phyloP scores from a whole-genome alignment of 2,888 invertebrate genomes.

The Herminia tarsipennalis region DNA sequence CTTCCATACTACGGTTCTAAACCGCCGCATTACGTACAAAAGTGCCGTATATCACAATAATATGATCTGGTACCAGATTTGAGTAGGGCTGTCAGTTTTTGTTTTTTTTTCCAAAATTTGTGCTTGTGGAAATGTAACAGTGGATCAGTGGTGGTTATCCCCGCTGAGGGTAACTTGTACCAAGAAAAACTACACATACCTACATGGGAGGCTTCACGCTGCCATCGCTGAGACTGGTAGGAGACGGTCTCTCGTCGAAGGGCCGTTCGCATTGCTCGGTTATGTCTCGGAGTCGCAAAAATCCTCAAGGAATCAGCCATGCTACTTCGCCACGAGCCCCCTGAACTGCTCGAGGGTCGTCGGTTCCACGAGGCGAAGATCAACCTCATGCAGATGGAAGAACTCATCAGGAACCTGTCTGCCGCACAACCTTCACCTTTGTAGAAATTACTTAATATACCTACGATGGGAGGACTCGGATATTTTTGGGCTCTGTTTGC shows the following conservation, averaged over 20 bases:
- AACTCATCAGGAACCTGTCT: conserved; percentile 75
- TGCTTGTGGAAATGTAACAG: background rate
- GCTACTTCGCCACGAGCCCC: conserved; percentile 89
- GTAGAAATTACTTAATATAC: too few relatives aligned
- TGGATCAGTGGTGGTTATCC: too few relatives aligned
- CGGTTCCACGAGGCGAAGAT: conserved; percentile 87
- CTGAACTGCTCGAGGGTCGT: conserved; percentile 90
- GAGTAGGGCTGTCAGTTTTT: background rate
- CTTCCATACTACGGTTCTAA: conserved; percentile 5
- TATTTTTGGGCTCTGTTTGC: too few relatives aligned
- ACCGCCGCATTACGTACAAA: conserved; percentile 7
- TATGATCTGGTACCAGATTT: conserved; percentile 14
- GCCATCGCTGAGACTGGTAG: too few relatives aligned
- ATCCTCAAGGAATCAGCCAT: conserved; percentile 86
- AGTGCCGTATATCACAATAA: conserved; percentile 20
- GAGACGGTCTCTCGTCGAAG: too few relatives aligned
- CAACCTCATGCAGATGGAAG: conserved; percentile 87
- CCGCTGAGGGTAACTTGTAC: too few relatives aligned
- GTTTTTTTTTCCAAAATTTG: too few relatives aligned
- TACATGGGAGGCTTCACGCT: too few relatives aligned
- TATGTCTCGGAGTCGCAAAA: conserved; percentile 88
- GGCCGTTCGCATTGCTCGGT: too few relatives aligned
- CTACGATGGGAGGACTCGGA: too few relatives aligned
- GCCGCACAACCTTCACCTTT: conserved; percentile 68
- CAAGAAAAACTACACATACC: too few relatives aligned